A percentile compares a stretch with the other conserved stretches of the same genome.
Evolutionary conservation across 2,113 vertebrate genomes (phyloP).

Genomic region (Alligator mississippiensis): DNA sequence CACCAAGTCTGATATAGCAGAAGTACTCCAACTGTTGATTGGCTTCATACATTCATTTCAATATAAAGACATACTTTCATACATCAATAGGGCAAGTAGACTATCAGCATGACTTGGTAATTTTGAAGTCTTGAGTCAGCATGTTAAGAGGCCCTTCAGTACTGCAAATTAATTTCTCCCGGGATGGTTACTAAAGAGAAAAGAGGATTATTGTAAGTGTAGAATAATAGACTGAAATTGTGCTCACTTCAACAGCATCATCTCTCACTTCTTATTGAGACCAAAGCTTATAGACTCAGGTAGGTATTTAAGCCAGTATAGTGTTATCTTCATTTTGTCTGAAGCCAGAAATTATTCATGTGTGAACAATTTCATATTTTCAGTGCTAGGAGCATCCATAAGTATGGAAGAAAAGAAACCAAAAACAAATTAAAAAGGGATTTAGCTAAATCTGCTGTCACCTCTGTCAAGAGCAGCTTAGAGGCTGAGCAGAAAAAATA

Average conservation of each 20-base stretch:
- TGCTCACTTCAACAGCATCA: not conserved
- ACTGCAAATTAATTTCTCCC: not conserved
- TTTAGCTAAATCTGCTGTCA: slow-evolving; percentile 3
- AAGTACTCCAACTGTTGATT: slow-evolving; percentile 64
- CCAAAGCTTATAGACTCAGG: not conserved
- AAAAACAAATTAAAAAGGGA: not conserved
- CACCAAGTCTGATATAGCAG: slow-evolving; percentile 62
- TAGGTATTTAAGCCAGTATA: not conserved
- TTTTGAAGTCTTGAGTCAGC: slow-evolving; percentile 4
- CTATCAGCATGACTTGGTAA: slow-evolving; percentile 3
- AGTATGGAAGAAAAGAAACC: not conserved
- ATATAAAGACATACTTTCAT: slow-evolving; percentile 7
- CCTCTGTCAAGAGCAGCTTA: not conserved
- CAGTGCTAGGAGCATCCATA: not conserved
- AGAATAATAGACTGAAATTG: not conserved
- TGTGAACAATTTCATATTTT: not conserved
- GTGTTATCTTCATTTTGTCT: not conserved
- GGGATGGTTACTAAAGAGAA: not conserved
- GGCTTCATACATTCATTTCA: slow-evolving; percentile 41
- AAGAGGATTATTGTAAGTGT: not conserved
- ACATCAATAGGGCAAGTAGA: slow-evolving; percentile 46
- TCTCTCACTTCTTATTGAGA: not conserved
- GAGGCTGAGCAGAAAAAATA: not conserved
- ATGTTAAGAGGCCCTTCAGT: not conserved
- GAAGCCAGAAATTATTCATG: not conserved